Evolutionary conservation across 2,113 vertebrate genomes (phyloP).

Genomic region (cattle (Bos taurus)): ARS-UCD2.0 NC_037329.1:32437001-32437500

Average conservation of each 20-base stretch:
- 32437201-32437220: background rate
- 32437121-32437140: background rate
- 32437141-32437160: background rate
- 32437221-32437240: background rate
- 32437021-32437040: background rate
- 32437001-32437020: background rate
- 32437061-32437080: constrained; percentile 5
- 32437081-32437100: background rate
- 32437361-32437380: background rate
- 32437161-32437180: background rate
- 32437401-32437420: background rate
- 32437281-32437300: background rate
- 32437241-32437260: background rate
- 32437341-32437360: background rate
- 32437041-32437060: background rate
- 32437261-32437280: background rate
- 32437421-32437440: background rate
- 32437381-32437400: background rate
- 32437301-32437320: background rate
- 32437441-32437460: background rate
- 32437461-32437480: background rate
- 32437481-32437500: constrained; percentile 42
- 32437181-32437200: background rate
- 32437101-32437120: background rate
- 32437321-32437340: background rate